Evolutionary conservation across 2,113 vertebrate genomes (phyloP).

Genomic region (Labrus mixtus): DNA sequence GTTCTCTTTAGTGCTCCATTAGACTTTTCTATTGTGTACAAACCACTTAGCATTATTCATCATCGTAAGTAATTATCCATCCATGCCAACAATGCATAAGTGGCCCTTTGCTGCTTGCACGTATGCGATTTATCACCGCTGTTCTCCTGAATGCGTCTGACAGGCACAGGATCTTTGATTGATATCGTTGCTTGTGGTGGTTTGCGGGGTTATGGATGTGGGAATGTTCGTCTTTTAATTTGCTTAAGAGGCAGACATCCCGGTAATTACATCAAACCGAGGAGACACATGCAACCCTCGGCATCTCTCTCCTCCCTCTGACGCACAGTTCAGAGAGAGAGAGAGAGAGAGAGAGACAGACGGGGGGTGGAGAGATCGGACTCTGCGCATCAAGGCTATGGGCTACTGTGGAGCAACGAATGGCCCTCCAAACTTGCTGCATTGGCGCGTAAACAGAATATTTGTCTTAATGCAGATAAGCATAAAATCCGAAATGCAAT

Average conservation of each 20-base stretch:
- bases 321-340: conserved; percentile 31
- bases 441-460: conserved; percentile 31
- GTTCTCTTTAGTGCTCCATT: conserved; percentile 33
- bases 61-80: background rate
- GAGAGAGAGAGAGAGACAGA: background rate
- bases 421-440: conserved; percentile 58
- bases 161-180: background rate
- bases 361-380: background rate
- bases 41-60: conserved; percentile 8
- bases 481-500: background rate
- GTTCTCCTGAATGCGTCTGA: background rate
- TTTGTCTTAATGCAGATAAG: background rate
- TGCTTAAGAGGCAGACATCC: conserved; percentile 63
- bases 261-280: conserved; percentile 67
- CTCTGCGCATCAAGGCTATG: conserved; percentile 51
- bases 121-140: conserved; percentile 13
- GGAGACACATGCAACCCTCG: conserved; percentile 57
- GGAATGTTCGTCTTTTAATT: conserved; percentile 63
- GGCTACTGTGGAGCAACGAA: conserved; percentile 57
- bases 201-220: conserved; percentile 39
- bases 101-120: background rate
- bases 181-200: conserved; percentile 8
- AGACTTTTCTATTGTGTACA: conserved; percentile 6
- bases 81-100: background rate
- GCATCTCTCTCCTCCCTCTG: conserved; percentile 31